Base-by-base conservation (phyloP, 2,113 vertebrate species). In the Aythya baeri region DNA sequence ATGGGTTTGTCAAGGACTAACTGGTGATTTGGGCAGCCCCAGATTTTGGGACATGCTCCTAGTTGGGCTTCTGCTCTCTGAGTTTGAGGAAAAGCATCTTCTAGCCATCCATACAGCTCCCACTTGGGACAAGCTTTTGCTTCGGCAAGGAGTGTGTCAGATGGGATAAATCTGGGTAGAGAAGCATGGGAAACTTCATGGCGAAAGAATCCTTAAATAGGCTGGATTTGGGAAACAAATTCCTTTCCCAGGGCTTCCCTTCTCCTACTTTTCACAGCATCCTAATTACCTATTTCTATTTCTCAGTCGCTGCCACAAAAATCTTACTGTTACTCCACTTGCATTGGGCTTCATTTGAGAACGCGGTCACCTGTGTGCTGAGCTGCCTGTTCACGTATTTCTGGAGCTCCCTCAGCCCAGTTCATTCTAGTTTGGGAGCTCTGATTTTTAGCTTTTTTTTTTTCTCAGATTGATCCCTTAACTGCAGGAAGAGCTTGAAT, bases 261-360 rank as follows among this genome's bases (percentile, higher is more conserved):
- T 65, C 54, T 52, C 13, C 34, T 46, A 6, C 46, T 44, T 17
- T 44, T 44, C 31, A 18, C 43, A 76, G 20, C 52, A 23, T 12
- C 9, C 1, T 11, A 4, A 20, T 17, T 18, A 9, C 6, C 58
- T 1, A 36, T 9, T 36, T 31, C 22, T 36, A 0, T 7, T 75
- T 70, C 14, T 23, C 36, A 27, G 11, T 34, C 25, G 7, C 17
- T 12, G 4, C 50, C 32, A 34, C 23, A 26, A 14, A 13, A 9
- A 11, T 13, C 29, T 38, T 4, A 6, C 8, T 65, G 18, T 43
- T 27, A 27, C 9, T 34, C 55, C 17, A 0, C 10, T 57, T 38
- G 22, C 3, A 0, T 0, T 20, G 50, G 7, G 54, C 13, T 5
- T 55, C 15, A 8, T 9, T 1, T 13, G 13, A 2, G 41, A 16